Base-by-base conservation (phyloP, 2,113 vertebrate genomes). In the Eudyptes chrysolophus region DNA sequence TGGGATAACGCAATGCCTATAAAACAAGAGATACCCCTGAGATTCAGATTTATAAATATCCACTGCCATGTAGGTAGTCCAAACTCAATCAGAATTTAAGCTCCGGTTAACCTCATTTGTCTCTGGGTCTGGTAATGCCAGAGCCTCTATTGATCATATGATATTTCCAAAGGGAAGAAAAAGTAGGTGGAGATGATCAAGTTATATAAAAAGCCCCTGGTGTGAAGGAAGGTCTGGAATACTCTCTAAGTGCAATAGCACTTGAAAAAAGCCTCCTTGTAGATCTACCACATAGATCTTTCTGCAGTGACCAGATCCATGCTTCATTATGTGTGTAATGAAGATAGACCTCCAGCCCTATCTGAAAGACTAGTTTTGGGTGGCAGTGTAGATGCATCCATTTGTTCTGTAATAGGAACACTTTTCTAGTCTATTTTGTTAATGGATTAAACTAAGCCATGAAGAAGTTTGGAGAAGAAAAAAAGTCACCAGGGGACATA, bases 241-340 rank as follows among this genome's bases (percentile, higher is more conserved):
- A 86, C 40, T 61, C 49, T 54, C 12, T 36, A 65, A 88, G 14
- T 3, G 17, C 5, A 48, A 30, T 1, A 83, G 3, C 5, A 52
- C 34, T 51, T 61, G 55, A 36, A 70, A 84, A 77, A 57, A 21
- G 8, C 0, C 5, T 70, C 15, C 32, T 16, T 20, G 16, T 26
- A 74, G 13, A 5, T 77, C 4, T 83, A n/a, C 16, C 30, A 69
- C 1, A 10, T 1, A 52, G 24, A 48, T 60, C 30, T 68, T 64
- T 51, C 19, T 62, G 30, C 54, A 70, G 30, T 48, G 40, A 65
- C 4, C 18, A 52, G 46, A 65, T 15, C 20, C 18, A 36, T 21
- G 8, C 22, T 72, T 48, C 10, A 13, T 22, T 46, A 46, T 5
- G 0, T 14, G 12, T 29, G 6, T 32, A 38, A 80, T 0, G 5